Evolutionary conservation across 2,113 vertebrate genomes (phyloP).

Genomic region (Corydoras maculifer): DNA sequence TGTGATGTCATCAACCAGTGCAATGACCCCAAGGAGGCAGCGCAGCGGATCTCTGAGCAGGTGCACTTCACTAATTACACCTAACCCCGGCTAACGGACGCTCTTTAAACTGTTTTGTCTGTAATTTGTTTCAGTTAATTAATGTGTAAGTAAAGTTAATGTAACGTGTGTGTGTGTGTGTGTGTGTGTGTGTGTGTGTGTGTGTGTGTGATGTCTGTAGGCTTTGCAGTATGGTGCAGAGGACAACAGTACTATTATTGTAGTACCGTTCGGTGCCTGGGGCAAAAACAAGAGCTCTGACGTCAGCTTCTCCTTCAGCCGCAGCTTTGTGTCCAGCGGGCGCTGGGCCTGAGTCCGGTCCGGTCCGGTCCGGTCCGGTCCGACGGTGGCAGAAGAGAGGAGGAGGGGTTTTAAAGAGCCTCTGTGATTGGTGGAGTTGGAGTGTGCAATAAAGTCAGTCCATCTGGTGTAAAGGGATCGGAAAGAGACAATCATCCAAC

Average conservation of each 20-base stretch:
- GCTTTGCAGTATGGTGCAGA: constrained; percentile 86
- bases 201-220: constrained; percentile 51
- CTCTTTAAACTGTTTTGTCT: no score
- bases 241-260: constrained; percentile 88
- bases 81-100: no score
- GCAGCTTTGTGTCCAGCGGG: constrained; percentile 88
- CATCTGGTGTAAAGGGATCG: constrained; percentile 13
- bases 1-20: constrained; percentile 89
- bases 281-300: constrained; percentile 83
- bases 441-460: constrained; percentile 33
- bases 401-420: background rate
- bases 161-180: no score
- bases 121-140: no score
- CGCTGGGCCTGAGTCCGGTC: constrained; percentile 76
- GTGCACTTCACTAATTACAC: constrained; percentile 52
- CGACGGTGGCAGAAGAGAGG: constrained; percentile 6
- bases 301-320: constrained; percentile 87
- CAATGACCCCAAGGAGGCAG: constrained; percentile 86
- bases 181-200: no score
- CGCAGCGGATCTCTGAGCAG: constrained; percentile 89
- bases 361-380: no score
- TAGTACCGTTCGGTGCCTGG: constrained; percentile 95
- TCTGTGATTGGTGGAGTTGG: background rate
- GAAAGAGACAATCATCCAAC: background rate
- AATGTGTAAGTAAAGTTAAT: no score